Conservation (phyloP, 2,113 vertebrate genomes). For the Brachyhypopomus occidentalis region DNA sequence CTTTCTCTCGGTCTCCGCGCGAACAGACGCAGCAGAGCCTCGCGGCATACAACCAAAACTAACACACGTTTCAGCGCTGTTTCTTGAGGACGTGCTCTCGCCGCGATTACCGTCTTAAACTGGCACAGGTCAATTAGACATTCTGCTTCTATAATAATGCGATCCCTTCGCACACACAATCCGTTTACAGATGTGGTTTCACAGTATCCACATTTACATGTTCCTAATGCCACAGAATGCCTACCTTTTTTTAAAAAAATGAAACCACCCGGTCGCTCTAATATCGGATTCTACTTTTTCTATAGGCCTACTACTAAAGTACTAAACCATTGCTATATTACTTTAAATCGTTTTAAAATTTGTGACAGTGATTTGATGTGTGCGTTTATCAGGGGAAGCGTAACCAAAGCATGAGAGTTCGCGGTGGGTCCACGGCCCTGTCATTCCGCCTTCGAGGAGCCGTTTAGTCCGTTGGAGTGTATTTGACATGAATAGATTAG, state of each 20-base stretch:
- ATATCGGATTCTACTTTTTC: constrained; percentile 7
- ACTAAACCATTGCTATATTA: too few relatives aligned
- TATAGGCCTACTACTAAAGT: too few relatives aligned
- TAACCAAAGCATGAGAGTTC: too few relatives aligned
- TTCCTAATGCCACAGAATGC: constrained; percentile 9
- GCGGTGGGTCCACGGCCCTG: constrained; percentile 49
- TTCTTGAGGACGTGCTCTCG: constrained; percentile 35
- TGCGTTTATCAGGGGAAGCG: too few relatives aligned
- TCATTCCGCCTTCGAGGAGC: constrained; percentile 52
- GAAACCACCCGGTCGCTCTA: constrained; percentile 43
- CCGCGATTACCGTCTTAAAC: constrained; percentile 40
- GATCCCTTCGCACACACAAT: not conserved
- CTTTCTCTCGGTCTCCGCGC: constrained; percentile 35
- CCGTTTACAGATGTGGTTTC: too few relatives aligned
- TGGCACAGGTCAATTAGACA: constrained; percentile 50
- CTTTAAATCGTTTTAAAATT: too few relatives aligned
- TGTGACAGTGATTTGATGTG: too few relatives aligned
- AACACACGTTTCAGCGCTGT: constrained; percentile 33
- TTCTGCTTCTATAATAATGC: constrained; percentile 37
- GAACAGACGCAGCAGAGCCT: constrained; percentile 22
- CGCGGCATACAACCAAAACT: constrained; percentile 35
- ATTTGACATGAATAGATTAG: constrained; percentile 57
- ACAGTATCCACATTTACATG: not conserved
- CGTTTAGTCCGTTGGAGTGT: constrained; percentile 63
- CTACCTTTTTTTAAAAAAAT: constrained; percentile 16